Percentiles rank a stretch among this genome's conserved stretches.
Evolutionary conservation across 2,888 invertebrate genomes (phyloP).

Genomic region (Tipula helvola): DNA sequence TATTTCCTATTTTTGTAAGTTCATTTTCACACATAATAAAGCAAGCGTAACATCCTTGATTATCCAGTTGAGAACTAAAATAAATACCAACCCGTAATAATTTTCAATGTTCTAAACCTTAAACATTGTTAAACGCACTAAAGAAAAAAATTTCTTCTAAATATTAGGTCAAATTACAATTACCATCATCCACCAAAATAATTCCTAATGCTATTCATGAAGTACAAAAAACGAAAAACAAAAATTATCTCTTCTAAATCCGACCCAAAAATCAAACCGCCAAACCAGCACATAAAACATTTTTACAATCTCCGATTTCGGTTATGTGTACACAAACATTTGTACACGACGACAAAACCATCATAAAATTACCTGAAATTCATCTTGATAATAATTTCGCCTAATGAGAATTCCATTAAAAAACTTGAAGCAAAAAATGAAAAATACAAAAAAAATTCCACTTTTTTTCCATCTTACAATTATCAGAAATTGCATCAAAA

Average conservation of each 20-base stretch:
- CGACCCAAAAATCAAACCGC: neutral
- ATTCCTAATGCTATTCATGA: neutral
- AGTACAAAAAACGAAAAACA: neutral
- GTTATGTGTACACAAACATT: too few relatives aligned
- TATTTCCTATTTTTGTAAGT: too few relatives aligned
- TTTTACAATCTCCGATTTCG: neutral
- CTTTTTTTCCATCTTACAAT: neutral
- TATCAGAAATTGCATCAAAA: neutral
- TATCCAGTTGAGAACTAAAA: too few relatives aligned
- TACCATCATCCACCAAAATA: neutral
- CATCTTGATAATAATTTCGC: neutral
- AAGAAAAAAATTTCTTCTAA: neutral
- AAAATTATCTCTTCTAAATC: neutral
- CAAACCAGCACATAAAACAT: neutral
- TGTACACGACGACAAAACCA: neutral
- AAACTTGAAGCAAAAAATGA: neutral
- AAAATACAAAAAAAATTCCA: neutral
- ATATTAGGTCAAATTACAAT: neutral
- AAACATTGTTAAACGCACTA: neutral
- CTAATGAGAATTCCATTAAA: neutral
- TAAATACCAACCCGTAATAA: too few relatives aligned
- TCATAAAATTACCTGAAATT: neutral
- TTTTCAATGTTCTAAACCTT: too few relatives aligned
- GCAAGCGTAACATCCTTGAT: too few relatives aligned
- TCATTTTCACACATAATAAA: too few relatives aligned